Conservation (phyloP, 2,113 vertebrate species). For the Chauna torquata region DNA sequence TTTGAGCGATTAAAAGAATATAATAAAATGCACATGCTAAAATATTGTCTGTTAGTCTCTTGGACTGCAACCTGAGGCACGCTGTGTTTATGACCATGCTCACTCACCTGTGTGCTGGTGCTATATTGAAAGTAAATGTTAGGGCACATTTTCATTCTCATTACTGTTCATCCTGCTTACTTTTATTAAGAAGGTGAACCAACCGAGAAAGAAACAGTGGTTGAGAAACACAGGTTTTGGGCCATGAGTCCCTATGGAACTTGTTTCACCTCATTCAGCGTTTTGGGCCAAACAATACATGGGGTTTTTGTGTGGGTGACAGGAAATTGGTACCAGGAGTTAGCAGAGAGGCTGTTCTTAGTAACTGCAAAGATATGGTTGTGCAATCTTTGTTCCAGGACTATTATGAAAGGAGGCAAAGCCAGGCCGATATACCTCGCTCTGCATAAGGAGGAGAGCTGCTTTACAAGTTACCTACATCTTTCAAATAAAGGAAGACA, state of each 20-base stretch:
- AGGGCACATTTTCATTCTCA: neutral
- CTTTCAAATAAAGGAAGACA: neutral
- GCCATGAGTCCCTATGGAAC: neutral
- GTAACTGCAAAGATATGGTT: neutral
- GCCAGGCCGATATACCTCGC: neutral
- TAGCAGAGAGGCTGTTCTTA: neutral
- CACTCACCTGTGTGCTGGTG: neutral
- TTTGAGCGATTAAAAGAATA: neutral
- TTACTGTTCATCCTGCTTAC: neutral
- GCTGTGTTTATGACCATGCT: neutral
- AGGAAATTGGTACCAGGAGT: neutral
- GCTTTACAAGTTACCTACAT: neutral
- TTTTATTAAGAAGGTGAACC: neutral
- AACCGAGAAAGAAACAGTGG: neutral
- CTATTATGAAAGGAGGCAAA: neutral
- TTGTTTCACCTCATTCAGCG: neutral
- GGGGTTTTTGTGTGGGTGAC: fast-evolving
- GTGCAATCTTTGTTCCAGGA: neutral
- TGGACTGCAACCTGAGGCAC: neutral
- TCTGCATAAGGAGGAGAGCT: neutral
- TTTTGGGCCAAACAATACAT: neutral
- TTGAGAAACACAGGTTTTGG: neutral
- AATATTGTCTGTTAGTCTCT: neutral
- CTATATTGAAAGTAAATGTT: neutral
- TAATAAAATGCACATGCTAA: neutral